Conservation (phyloP, 2,797 vertebrate species). For the Catamblyrhynchus diadema region DNA sequence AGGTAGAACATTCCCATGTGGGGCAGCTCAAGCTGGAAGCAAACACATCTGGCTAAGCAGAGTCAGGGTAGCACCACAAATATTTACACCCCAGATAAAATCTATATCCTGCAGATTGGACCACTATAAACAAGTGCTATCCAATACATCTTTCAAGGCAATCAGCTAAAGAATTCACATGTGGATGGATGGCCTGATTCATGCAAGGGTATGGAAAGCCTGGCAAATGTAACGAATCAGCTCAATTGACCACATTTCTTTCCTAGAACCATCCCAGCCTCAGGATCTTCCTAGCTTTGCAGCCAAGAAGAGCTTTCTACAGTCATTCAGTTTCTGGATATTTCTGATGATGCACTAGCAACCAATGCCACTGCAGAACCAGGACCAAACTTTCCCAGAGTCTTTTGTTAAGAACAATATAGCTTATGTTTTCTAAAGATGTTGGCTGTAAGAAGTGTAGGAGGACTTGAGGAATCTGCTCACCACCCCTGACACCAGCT, state of each 20-base stretch:
- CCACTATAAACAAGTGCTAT: not conserved
- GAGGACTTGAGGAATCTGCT: not conserved
- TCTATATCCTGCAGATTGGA: not conserved
- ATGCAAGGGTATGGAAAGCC: not conserved
- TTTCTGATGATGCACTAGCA: not conserved
- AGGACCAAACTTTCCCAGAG: not conserved
- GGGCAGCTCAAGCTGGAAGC: not conserved
- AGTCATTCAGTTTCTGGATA: not conserved
- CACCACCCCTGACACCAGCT: not conserved
- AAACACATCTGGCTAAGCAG: not conserved
- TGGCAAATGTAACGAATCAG: not conserved
- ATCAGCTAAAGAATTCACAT: not conserved
- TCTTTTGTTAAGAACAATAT: not conserved
- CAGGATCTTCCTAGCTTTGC: not conserved
- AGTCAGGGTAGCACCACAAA: not conserved
- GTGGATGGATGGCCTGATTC: not conserved
- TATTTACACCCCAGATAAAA: not conserved
- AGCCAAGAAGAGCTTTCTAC: not conserved
- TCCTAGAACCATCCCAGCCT: not conserved
- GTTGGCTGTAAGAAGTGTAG: not conserved
- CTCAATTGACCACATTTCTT: not conserved
- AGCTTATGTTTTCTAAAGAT: not conserved
- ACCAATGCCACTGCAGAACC: not conserved
- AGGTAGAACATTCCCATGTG: conserved; percentile 15
- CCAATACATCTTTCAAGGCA: not conserved